A percentile compares a stretch with the other conserved stretches of the same genome.
Evolutionary conservation across 2,888 invertebrate genomes (phyloP).

Genomic region (Atherix ibis): DNA sequence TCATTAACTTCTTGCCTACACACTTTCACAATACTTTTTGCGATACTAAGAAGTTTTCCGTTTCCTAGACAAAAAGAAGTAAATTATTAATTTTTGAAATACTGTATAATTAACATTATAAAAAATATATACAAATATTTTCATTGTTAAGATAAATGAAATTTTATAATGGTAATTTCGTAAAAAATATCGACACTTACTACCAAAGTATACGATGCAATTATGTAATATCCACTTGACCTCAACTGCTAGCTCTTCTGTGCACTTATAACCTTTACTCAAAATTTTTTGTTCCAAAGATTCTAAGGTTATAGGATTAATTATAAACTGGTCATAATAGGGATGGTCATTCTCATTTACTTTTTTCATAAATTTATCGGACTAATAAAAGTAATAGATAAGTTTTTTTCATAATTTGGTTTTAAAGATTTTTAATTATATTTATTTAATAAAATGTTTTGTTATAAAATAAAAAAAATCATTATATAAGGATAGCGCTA

Average conservation of each 20-base stretch:
- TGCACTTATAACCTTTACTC: constrained; percentile 62
- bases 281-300: constrained; percentile 61
- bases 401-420: not conserved
- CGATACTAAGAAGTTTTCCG: constrained; percentile 58
- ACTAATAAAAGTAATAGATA: constrained; percentile 34
- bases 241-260: constrained; percentile 79
- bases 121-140: too few species aligned
- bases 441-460: not conserved
- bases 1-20: constrained; percentile 81
- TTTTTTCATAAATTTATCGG: constrained; percentile 61
- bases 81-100: constrained; percentile 4
- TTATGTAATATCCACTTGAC: constrained; percentile 90
- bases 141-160: too few species aligned
- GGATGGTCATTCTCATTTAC: constrained; percentile 56
- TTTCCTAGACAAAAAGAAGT: constrained; percentile 40
- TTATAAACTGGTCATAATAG: constrained; percentile 65
- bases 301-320: constrained; percentile 73
- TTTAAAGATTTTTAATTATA: not conserved
- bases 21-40: constrained; percentile 64
- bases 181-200: constrained; percentile 52
- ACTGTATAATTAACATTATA: too few species aligned
- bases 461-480: too few species aligned
- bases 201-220: constrained; percentile 76
- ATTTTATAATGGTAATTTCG: too few species aligned
- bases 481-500: too few species aligned